phyloP scores from a whole-genome alignment of 1,140 invertebrate species.

The Scylla paramamosain region DNA sequence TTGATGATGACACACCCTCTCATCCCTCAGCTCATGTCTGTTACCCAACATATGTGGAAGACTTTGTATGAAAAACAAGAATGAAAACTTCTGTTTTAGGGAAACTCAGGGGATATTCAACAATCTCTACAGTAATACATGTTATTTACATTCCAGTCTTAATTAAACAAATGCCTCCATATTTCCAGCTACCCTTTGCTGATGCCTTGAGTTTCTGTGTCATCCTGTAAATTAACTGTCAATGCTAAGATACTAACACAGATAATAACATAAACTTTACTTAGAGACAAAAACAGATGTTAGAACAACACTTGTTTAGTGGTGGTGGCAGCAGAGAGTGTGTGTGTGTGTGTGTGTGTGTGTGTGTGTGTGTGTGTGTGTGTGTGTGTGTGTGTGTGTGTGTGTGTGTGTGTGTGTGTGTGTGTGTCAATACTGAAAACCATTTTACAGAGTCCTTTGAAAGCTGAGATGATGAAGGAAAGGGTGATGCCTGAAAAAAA shows the following conservation, averaged over 20 bases:
- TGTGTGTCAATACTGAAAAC: no score
- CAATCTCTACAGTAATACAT: not conserved
- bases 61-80: not conserved
- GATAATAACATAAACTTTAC: not conserved
- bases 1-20: not conserved
- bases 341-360: no score
- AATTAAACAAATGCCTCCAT: not conserved
- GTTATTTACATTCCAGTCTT: not conserved
- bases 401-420: no score
- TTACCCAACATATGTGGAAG: conserved; percentile 3
- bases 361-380: no score
- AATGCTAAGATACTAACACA: not conserved
- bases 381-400: no score
- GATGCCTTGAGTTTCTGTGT: not conserved
- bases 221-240: not conserved
- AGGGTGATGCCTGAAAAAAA: not conserved
- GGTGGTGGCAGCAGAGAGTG: not conserved
- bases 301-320: not conserved
- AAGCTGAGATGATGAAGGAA: not conserved
- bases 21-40: not conserved
- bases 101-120: conserved; percentile 3
- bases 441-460: not conserved
- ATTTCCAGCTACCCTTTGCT: not conserved
- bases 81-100: not conserved
- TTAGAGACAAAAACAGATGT: not conserved